These are phyloP conservation scores for Takifugu flavidus DNA, from an alignment of 2,113 vertebrate species.

Conservation along the genomic window DNA sequence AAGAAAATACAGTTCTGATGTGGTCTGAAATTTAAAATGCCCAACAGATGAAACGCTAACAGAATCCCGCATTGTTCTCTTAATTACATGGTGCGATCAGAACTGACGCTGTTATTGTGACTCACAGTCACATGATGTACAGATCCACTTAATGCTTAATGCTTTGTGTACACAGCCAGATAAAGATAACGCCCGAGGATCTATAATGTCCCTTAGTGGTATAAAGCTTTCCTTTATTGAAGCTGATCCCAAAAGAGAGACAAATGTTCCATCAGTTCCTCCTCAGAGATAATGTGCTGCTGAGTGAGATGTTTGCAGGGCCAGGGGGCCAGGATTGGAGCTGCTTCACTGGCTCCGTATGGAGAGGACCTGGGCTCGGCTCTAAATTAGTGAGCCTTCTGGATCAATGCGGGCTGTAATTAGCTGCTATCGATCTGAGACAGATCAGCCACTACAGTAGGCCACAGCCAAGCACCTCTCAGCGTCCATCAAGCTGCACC, in stretches of 20 bases:
- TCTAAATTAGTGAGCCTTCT: conserved; percentile 72
- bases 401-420: conserved; percentile 77
- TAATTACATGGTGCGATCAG: no score
- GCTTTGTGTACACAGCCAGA: conserved; percentile 9
- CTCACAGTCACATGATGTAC: neutral
- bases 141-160: neutral
- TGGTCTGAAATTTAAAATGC: no score
- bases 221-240: conserved; percentile 19
- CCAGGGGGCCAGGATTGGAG: conserved; percentile 61
- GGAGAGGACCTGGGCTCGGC: conserved; percentile 34
- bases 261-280: conserved; percentile 61
- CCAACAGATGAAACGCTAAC: no score
- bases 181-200: conserved; percentile 28
- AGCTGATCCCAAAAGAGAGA: conserved; percentile 38
- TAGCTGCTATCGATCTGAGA: conserved; percentile 76
- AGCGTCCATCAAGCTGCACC: conserved; percentile 61
- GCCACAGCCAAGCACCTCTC: conserved; percentile 68
- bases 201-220: conserved; percentile 30
- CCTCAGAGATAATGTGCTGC: conserved; percentile 65
- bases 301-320: conserved; percentile 70
- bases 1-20: no score
- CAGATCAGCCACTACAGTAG: conserved; percentile 72
- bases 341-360: neutral
- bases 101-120: conserved; percentile 14
- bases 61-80: no score